phyloP scores from a whole-genome alignment of 2,888 invertebrate genomes.

The Tiliacea aurago region DNA sequence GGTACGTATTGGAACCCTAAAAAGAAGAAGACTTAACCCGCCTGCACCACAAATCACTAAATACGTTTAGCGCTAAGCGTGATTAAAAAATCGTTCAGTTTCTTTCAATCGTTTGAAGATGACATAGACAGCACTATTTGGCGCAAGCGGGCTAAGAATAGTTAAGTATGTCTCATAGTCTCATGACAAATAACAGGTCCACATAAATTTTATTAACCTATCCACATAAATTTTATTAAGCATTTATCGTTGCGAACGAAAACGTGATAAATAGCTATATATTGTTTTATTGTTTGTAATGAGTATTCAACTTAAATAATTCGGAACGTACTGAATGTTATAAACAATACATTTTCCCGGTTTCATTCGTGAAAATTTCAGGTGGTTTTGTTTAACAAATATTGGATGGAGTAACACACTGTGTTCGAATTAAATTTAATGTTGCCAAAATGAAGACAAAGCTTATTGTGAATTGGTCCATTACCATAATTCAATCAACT shows the following conservation, averaged over 20 bases:
- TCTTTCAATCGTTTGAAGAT: background rate
- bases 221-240: background rate
- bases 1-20: too few species aligned
- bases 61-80: background rate
- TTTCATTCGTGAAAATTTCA: constrained; percentile 4
- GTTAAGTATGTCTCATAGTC: too few species aligned
- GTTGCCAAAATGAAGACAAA: constrained; percentile 13
- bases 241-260: background rate
- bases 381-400: background rate
- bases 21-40: too few species aligned
- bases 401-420: background rate
- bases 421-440: constrained; percentile 13
- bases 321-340: background rate
- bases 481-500: constrained; percentile 37
- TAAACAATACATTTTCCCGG: background rate
- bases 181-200: too few species aligned
- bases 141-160: background rate
- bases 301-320: background rate
- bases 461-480: constrained; percentile 11
- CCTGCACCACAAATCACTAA: too few species aligned
- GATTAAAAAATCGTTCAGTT: background rate
- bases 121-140: background rate
- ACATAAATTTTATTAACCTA: too few species aligned
- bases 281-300: too few species aligned
- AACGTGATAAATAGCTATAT: background rate